A percentile compares a stretch with the other conserved stretches of the same genome.
phyloP scores from a whole-genome alignment of 1,140 invertebrate species.

The Chlorops oryzae region DNA sequence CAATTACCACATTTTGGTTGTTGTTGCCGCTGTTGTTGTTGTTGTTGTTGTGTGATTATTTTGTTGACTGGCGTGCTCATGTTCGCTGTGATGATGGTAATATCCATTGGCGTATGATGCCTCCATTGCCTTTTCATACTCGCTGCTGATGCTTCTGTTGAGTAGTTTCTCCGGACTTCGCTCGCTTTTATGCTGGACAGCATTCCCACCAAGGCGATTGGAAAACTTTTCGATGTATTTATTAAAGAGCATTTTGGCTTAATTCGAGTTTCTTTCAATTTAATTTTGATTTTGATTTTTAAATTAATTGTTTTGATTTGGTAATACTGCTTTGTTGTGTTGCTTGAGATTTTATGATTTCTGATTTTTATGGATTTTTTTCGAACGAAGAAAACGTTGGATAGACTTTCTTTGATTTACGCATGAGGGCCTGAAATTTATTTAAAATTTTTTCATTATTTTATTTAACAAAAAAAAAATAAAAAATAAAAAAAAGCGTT shows the following conservation, averaged over 20 bases:
- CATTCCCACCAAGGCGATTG: slow-evolving; percentile 34
- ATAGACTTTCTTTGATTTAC: no score
- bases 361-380: slow-evolving; percentile 8
- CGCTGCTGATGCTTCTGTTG: slow-evolving; percentile 20
- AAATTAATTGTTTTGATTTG: no score
- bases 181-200: slow-evolving; percentile 27
- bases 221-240: slow-evolving; percentile 42
- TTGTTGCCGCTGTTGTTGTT: slow-evolving; percentile 7
- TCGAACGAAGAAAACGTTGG: no score
- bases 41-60: slow-evolving; percentile 15
- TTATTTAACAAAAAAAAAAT: no score
- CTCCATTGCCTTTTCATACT: slow-evolving; percentile 16
- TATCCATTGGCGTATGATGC: slow-evolving; percentile 9
- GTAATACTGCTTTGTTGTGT: no score
- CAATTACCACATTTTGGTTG: background rate
- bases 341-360: background rate
- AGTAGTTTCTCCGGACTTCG: slow-evolving; percentile 22
- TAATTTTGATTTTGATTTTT: no score
- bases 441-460: no score
- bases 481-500: no score
- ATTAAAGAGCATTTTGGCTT: slow-evolving; percentile 41
- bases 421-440: no score
- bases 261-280: no score
- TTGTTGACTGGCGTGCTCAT: no score
- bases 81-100: slow-evolving; percentile 7